These are phyloP conservation scores for Leptodactylus fallax DNA, from an alignment of 2,797 vertebrate species.

Conservation along the genomic window DNA sequence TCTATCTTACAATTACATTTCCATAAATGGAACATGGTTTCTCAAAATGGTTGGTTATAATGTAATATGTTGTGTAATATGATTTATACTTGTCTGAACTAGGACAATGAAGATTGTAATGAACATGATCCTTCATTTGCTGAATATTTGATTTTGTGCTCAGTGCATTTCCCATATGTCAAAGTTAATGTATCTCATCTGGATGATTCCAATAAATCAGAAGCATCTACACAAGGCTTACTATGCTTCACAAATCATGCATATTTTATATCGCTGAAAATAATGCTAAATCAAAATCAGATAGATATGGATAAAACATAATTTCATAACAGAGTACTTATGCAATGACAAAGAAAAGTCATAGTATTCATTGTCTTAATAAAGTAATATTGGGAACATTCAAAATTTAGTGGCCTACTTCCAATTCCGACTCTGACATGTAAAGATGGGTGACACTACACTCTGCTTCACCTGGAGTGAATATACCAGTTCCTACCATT, in stretches of 20 bases:
- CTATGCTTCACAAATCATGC: background rate
- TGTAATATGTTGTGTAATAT: background rate
- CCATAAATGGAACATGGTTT: background rate
- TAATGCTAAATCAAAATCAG: background rate
- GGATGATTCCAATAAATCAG: constrained; percentile 12
- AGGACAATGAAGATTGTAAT: background rate
- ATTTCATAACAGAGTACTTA: background rate
- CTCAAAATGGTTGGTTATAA: background rate
- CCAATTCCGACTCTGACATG: too few species aligned
- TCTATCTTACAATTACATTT: background rate
- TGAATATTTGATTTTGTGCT: background rate
- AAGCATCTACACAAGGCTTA: background rate
- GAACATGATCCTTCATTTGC: background rate
- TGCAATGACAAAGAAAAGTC: background rate
- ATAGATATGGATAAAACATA: background rate
- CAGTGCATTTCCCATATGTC: background rate
- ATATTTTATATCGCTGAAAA: background rate
- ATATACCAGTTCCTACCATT: too few species aligned
- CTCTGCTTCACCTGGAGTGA: too few species aligned
- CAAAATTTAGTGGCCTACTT: too few species aligned
- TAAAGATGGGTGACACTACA: too few species aligned
- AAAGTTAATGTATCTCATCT: constrained; percentile 15
- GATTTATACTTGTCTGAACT: background rate
- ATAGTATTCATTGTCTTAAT: too few species aligned
- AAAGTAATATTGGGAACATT: too few species aligned